A percentile compares a stretch with the other conserved stretches of the same genome.
These are phyloP conservation scores for fruit fly (Drosophila melanogaster) DNA, from an alignment of 1,140 invertebrate genomes.

Conservation along the genomic window Release_6_plus_ISO1_MT NT_033777.3:30942501-30943000, in stretches of 20 bases:
- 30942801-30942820: conserved; percentile 82
- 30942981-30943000: conserved; percentile 63
- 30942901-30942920: conserved; percentile 41
- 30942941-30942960: conserved; percentile 46
- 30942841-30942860: conserved; percentile 47
- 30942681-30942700: conserved; percentile 51
- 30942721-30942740: conserved; percentile 38
- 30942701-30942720: conserved; percentile 72
- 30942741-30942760: neutral
- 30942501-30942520: conserved; percentile 4
- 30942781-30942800: conserved; percentile 72
- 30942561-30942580: conserved; percentile 26
- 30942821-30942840: conserved; percentile 62
- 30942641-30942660: conserved; percentile 34
- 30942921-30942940: conserved; percentile 1
- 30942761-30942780: conserved; percentile 75
- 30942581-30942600: conserved; percentile 26
- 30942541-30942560: conserved; percentile 33
- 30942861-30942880: conserved; percentile 31
- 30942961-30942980: conserved; percentile 81
- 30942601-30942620: conserved; percentile 29
- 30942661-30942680: conserved; percentile 50
- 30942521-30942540: conserved; percentile 30
- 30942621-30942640: conserved; percentile 51
- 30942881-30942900: conserved; percentile 51